A percentile compares a stretch with the other conserved stretches of the same genome.
Conservation (phyloP, 2,888 invertebrate genomes). For the Balanococcus diminutus region DNA sequence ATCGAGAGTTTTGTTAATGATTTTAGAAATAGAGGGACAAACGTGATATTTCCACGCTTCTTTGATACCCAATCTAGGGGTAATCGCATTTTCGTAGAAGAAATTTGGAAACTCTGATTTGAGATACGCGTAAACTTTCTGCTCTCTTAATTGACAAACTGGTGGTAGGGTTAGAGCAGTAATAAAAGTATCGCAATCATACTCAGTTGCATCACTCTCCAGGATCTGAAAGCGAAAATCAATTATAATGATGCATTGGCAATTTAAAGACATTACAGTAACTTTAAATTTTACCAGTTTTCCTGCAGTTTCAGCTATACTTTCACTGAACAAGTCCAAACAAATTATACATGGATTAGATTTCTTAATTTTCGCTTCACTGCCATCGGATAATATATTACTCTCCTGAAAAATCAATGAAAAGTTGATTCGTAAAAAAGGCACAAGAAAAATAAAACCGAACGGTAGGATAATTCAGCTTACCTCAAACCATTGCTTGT, state of each 20-base stretch:
- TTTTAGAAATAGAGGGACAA: slow-evolving; percentile 67
- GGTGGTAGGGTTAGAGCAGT: slow-evolving; percentile 76
- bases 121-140: slow-evolving; percentile 69
- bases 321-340: slow-evolving; percentile 73
- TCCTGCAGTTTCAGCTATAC: slow-evolving; percentile 62
- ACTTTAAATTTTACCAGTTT: slow-evolving; percentile 63
- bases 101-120: slow-evolving; percentile 65
- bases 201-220: slow-evolving; percentile 61
- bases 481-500: neutral
- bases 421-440: neutral
- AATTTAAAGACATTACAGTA: no score
- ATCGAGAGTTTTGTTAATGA: slow-evolving; percentile 67
- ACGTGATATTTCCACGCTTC: slow-evolving; percentile 81
- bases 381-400: neutral
- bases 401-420: neutral
- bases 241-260: slow-evolving; percentile 34
- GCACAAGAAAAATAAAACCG: neutral
- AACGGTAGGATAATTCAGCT: slow-evolving; percentile 3
- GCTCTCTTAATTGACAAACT: slow-evolving; percentile 71
- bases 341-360: slow-evolving; percentile 71
- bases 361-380: slow-evolving; percentile 63
- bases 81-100: slow-evolving; percentile 47
- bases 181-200: slow-evolving; percentile 71
- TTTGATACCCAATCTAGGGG: slow-evolving; percentile 65
- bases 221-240: slow-evolving; percentile 57